These are phyloP conservation scores for Eriocheir sinensis DNA, from an alignment of 1,140 invertebrate species.

Conservation along the genomic window DNA sequence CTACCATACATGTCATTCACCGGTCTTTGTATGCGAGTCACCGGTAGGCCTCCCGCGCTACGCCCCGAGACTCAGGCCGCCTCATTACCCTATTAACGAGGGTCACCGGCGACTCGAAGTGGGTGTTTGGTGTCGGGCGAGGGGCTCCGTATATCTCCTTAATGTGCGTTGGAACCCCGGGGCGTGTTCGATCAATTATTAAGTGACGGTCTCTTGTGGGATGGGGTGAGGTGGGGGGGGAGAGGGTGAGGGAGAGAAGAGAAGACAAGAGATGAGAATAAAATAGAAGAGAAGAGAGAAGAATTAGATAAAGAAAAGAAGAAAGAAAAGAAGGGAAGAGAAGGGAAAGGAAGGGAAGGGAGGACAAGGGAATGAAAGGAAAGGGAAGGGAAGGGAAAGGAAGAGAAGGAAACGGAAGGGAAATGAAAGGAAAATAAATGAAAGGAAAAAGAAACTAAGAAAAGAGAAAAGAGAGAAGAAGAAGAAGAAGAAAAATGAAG, in stretches of 20 bases:
- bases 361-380: not conserved
- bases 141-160: not conserved
- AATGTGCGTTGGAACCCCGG: not conserved
- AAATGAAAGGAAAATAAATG: not conserved
- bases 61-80: not conserved
- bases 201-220: not conserved
- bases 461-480: conserved; percentile 4
- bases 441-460: too few species aligned
- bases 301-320: not conserved
- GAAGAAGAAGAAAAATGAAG: too few species aligned
- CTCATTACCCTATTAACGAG: not conserved
- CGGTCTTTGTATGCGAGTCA: not conserved
- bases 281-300: not conserved
- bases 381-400: not conserved
- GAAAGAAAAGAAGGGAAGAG: not conserved
- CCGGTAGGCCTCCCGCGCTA: not conserved
- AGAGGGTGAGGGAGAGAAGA: not conserved
- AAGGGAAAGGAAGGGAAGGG: not conserved
- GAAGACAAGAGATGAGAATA: not conserved
- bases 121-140: not conserved
- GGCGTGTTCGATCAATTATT: not conserved
- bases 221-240: not conserved
- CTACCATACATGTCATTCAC: not conserved
- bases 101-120: not conserved
- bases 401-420: not conserved